Evolutionary conservation across 2,888 invertebrate species (phyloP), one percentile per base, ranked within the genome.

Genomic region (Parasteatoda lunata): DNA sequence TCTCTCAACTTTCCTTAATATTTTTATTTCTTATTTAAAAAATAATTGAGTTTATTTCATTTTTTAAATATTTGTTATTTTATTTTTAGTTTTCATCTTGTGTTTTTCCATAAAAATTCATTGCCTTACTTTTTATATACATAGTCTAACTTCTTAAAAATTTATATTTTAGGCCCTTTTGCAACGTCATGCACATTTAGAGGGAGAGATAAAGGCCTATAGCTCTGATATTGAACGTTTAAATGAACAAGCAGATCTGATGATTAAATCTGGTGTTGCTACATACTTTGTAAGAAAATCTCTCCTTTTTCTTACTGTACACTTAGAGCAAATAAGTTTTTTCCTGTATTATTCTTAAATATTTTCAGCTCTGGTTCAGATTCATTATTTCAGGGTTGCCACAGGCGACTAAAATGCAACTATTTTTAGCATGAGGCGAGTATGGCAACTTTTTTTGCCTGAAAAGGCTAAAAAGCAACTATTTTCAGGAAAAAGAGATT

Each of bases 151-250:
- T 66, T 5, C n/a, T 80, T 70, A 2, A 30, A 30, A 30, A 30
- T 1, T 30, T 30, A 30, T 52, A 47, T 71, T 88, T 64, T 88
- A 92, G 92, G 92, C 98, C 0, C 93, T 98, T 78, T 93, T 98
- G 3, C 96, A 96, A 83, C 93, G 98, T 0, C 98, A 98, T 92
- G 94, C 95, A 84, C 96, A 96, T 90, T 93, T 97, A 6, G 96
- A 97, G 91, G 97, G 96, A 68, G 97, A 98, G 93, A 93, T 98
- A 65, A 94, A 95, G 89, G 97, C 98, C 0, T 98, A 98, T 91
- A 94, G 94, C 65, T 96, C 95, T 0, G 98, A 98, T 92, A 95
- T 98, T 64, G 94, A 95, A 81, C 94, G 96, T 87, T 93, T 98
- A 15, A 95, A 95, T 90, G 94, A 94, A 76, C 95, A 97, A 91